Conservation (phyloP, 2,888 invertebrate genomes). For the Furcula furcula region DNA sequence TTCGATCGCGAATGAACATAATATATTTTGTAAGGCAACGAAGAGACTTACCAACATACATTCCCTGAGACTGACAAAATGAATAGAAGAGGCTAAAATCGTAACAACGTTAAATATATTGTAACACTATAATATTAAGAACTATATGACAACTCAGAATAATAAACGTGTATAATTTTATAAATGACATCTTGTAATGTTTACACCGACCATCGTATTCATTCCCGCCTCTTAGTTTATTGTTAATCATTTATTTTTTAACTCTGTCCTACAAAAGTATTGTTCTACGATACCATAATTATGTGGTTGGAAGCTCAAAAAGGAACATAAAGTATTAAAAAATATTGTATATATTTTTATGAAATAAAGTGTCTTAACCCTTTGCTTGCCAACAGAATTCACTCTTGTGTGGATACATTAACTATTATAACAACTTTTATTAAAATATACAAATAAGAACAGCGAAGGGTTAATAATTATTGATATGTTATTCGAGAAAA, state of each 20-base stretch:
- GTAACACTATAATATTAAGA: slow-evolving; percentile 56
- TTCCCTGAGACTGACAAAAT: slow-evolving; percentile 78
- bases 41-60: slow-evolving; percentile 79
- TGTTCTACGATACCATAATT: too few species aligned
- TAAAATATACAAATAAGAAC: too few species aligned
- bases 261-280: slow-evolving; percentile 51
- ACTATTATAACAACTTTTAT: too few species aligned
- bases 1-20: slow-evolving; percentile 59
- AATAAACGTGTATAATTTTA: slow-evolving; percentile 39
- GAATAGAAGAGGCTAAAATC: slow-evolving; percentile 72
- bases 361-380: not conserved
- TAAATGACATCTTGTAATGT: slow-evolving; percentile 34
- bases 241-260: slow-evolving; percentile 37
- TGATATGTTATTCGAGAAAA: too few species aligned
- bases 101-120: slow-evolving; percentile 43
- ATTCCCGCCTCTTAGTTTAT: slow-evolving; percentile 58
- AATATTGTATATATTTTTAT: not conserved
- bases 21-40: slow-evolving; percentile 77
- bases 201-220: slow-evolving; percentile 32
- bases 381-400: not conserved
- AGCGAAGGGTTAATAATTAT: too few species aligned
- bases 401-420: too few species aligned
- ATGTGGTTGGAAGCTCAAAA: not conserved
- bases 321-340: not conserved
- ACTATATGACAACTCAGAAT: slow-evolving; percentile 36